Conservation (phyloP, 2,797 vertebrate species). For the Phylloscopus collybita region DNA sequence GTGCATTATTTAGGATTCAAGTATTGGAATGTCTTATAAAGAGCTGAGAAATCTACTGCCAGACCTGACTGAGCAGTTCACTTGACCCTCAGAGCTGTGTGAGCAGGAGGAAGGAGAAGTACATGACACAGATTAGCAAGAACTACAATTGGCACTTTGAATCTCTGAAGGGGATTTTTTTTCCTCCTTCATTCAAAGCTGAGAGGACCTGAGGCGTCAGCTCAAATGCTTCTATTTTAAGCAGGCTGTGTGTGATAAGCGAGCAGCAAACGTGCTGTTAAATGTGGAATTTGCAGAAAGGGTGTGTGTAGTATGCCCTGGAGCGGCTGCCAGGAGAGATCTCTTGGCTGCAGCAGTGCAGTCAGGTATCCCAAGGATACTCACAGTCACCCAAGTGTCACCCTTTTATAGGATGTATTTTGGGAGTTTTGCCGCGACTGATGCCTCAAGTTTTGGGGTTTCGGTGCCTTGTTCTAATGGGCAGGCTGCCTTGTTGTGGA, state of each 20-base stretch:
- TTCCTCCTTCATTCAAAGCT: neutral
- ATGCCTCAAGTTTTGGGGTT: no score
- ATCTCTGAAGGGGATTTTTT: neutral
- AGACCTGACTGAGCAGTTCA: neutral
- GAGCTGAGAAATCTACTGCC: neutral
- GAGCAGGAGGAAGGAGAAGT: neutral
- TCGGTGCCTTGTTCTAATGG: no score
- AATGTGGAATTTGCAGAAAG: neutral
- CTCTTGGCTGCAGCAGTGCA: neutral
- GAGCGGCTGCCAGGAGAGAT: neutral
- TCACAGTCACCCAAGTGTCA: neutral
- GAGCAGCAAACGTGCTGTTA: neutral
- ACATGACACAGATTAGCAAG: neutral
- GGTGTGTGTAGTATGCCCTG: neutral
- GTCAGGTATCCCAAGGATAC: neutral
- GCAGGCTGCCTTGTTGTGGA: no score
- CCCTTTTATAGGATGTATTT: neutral
- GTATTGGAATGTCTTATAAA: neutral
- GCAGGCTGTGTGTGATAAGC: neutral
- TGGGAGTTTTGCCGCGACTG: neutral
- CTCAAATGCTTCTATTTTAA: slow-evolving; percentile 17
- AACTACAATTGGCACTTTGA: neutral
- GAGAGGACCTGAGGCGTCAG: neutral
- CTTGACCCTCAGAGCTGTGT: neutral
- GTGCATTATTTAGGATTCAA: neutral